Percentiles rank a stretch among this genome's conserved stretches.
Conservation (phyloP, 2,888 invertebrate species). For the Willowsia nigromaculata region DNA sequence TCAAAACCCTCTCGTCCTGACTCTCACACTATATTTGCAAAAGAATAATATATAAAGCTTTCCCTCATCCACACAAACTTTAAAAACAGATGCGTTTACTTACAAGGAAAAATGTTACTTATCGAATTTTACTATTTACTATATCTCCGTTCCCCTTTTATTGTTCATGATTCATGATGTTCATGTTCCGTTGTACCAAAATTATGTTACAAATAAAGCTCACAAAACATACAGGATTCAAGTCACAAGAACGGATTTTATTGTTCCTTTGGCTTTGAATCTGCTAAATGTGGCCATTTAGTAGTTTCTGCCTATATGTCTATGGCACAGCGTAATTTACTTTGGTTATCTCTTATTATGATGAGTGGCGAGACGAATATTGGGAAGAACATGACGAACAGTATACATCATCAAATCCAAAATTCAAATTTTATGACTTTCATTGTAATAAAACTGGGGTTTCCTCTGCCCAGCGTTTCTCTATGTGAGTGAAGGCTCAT, state of each 20-base stretch:
- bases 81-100: background rate
- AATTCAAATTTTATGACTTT: background rate
- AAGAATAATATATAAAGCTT: background rate
- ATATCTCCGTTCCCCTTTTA: background rate
- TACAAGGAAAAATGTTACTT: background rate
- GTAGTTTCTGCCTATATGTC: background rate
- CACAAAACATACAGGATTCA: too few species aligned
- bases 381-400: background rate
- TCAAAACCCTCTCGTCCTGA: background rate
- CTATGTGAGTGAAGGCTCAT: too few species aligned
- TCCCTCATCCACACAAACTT: background rate
- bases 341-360: background rate
- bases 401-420: background rate
- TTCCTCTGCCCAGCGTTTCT: background rate
- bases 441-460: background rate
- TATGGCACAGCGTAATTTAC: background rate
- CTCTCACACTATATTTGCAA: background rate
- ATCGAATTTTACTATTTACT: background rate
- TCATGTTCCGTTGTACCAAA: background rate
- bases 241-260: background rate
- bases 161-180: background rate
- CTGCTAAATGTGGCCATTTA: background rate
- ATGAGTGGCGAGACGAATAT: background rate
- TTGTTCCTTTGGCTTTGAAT: background rate
- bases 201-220: conserved; percentile 2